phyloP scores from a whole-genome alignment of 2,888 invertebrate species.

The Nezara viridula region DNA sequence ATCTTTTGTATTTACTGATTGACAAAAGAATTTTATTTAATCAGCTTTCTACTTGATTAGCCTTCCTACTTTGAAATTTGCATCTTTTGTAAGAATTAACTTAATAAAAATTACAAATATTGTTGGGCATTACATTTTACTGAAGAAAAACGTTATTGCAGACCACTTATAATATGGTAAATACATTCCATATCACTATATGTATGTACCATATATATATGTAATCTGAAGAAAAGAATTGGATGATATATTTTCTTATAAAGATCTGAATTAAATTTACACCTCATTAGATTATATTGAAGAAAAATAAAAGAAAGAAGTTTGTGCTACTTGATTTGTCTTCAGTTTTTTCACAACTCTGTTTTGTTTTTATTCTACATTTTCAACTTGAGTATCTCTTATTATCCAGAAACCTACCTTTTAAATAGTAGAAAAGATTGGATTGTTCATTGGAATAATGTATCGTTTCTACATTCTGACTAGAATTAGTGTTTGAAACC shows the following conservation, averaged over 20 bases:
- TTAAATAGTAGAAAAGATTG: neutral
- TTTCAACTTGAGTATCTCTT: neutral
- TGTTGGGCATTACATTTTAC: neutral
- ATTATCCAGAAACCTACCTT: neutral
- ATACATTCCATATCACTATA: neutral
- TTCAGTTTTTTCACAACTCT: neutral
- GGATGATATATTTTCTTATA: neutral
- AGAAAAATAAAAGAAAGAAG: neutral
- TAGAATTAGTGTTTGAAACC: neutral
- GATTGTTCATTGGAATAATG: neutral
- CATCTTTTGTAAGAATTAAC: neutral
- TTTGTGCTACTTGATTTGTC: neutral
- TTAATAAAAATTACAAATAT: neutral
- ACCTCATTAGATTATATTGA: neutral
- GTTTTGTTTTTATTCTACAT: neutral
- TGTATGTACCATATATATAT: neutral
- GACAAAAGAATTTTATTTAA: neutral
- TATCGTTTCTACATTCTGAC: neutral
- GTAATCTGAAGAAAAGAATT: neutral
- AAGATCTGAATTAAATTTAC: neutral
- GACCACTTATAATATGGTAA: neutral
- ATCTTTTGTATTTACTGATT: neutral
- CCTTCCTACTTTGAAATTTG: neutral
- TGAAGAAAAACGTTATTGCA: neutral
- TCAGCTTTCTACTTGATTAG: neutral